phyloP scores from a whole-genome alignment of 1,140 invertebrate genomes.

The Philotrypesis tridentata region DNA sequence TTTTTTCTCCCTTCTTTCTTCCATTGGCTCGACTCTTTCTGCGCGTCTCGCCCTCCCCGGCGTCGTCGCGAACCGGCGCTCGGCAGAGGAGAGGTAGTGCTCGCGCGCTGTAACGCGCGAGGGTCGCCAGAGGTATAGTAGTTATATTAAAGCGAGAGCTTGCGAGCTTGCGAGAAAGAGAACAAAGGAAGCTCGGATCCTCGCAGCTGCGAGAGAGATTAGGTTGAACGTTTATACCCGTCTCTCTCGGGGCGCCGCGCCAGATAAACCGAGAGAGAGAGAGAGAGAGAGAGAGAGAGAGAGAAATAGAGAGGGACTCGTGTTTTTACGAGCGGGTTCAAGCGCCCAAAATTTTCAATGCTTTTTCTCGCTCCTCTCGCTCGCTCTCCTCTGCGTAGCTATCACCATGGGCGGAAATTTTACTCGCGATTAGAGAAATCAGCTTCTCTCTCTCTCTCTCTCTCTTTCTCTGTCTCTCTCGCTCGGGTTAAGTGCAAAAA shows the following conservation, averaged over 20 bases:
- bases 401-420: no score
- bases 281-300: not conserved
- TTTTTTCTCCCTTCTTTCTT: not conserved
- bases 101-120: constrained; percentile 5
- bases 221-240: constrained; percentile 1
- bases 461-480: no score
- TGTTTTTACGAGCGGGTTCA: not conserved
- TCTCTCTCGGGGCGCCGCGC: no score
- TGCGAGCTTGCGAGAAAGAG: no score
- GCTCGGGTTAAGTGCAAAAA: no score
- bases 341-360: not conserved
- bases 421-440: no score
- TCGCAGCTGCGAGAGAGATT: constrained; percentile 23
- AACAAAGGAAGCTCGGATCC: constrained; percentile 29
- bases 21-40: not conserved
- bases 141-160: constrained; percentile 33
- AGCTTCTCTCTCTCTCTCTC: no score
- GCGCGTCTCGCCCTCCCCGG: not conserved
- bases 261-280: no score
- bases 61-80: not conserved
- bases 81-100: no score
- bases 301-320: not conserved
- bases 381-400: not conserved
- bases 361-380: not conserved
- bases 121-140: constrained; percentile 19